Evolutionary conservation across 2,113 vertebrate genomes (phyloP), one percentile per base, ranked within the genome.

Genomic region (Isurus oxyrinchus): DNA sequence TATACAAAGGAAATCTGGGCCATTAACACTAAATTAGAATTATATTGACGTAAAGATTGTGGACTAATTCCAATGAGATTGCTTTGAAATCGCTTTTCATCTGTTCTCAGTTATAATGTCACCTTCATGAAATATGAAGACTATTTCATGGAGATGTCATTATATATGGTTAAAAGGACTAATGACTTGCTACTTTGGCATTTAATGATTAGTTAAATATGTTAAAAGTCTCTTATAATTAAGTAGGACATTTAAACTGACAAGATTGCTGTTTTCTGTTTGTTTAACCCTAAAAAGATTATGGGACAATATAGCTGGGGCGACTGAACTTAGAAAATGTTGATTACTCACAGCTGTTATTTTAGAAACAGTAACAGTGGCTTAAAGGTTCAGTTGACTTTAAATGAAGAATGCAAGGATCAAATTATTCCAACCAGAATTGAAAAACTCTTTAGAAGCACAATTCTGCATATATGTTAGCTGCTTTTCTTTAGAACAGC

Each of bases 281-380:
- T 95, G 63, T 69, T 69, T 95, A 95, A 95, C 94, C 94, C 19
- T 69, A 95, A 95, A 67, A 90, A 95, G 49, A 40, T 95, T 95
- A 49, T 69, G 67, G 40, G n/a, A 27, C 25, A 69, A 53, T 69
- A 66, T 95, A 44, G 63, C 44, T 95, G 19, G 66, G 5, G 63
- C 21, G 13, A 69, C 23, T 95, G 61, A 69, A 69, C 63, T 95
- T 19, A 6, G 91, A 95, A 95, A 69, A 69, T 69, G 94, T 69
- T 69, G 94, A 95, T 95, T 69, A 67, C 94, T 95, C 44, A 31
- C 94, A 95, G 94, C 94, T 95, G 94, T 69, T 69, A 95, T 69
- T 95, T 95, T 66, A 69, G 94, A 67, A 66, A 49, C 66, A 95
- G 61, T 19, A 44, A 44, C n/a, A 95, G 35, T 53, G 63, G 63